Percentiles rank a stretch among this genome's conserved stretches.
These are phyloP conservation scores for Gymnorhina tibicen DNA, from an alignment of 2,113 vertebrate species.

Conservation along the genomic window DNA sequence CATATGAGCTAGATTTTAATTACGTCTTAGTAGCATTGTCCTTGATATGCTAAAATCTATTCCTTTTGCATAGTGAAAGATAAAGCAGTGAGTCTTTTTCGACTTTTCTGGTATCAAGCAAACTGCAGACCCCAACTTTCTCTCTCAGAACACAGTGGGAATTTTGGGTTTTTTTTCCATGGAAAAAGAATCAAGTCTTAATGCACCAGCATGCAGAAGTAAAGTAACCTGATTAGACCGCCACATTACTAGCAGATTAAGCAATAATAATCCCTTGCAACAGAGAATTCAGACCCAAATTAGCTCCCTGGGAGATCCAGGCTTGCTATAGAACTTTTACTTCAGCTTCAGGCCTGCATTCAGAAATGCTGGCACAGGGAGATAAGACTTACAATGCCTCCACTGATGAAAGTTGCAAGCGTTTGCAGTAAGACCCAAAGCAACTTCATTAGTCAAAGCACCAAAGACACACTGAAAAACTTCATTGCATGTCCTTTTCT, in stretches of 20 bases:
- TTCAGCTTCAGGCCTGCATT: neutral
- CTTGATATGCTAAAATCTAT: neutral
- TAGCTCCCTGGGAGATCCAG: constrained; percentile 12
- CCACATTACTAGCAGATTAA: constrained; percentile 24
- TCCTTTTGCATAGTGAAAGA: neutral
- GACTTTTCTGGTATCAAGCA: neutral
- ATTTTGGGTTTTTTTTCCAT: neutral
- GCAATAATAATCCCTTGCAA: constrained; percentile 21
- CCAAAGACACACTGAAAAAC: neutral
- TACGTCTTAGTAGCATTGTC: neutral
- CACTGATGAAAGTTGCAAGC: neutral
- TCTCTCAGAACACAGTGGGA: neutral
- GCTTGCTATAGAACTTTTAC: neutral
- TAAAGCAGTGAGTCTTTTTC: neutral
- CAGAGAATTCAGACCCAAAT: constrained; percentile 18
- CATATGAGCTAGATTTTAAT: neutral
- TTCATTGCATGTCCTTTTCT: neutral
- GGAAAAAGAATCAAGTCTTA: neutral
- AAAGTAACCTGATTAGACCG: constrained; percentile 2
- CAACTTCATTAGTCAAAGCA: neutral
- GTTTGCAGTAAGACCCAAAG: neutral
- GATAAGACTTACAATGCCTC: neutral
- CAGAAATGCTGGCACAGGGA: neutral
- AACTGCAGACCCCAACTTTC: neutral
- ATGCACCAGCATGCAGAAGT: neutral